phyloP scores from a whole-genome alignment of 2,113 vertebrate genomes.

The Amphiprion ocellaris region DNA sequence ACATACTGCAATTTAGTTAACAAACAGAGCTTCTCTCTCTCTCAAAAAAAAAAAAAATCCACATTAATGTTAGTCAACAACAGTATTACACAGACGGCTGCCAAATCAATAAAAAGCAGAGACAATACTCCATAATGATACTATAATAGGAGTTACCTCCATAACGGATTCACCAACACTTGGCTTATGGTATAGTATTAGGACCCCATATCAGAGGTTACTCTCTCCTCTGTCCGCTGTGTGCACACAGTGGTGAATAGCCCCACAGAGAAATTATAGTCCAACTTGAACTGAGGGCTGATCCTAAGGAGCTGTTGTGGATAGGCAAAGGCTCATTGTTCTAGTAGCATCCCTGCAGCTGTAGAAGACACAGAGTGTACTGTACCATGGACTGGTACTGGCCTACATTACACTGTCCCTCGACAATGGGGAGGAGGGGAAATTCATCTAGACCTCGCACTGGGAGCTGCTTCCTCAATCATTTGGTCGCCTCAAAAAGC shows the following conservation, averaged over 20 bases:
- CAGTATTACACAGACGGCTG: not conserved
- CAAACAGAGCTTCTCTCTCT: not conserved
- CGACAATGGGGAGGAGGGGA: slow-evolving; percentile 60
- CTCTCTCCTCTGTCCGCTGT: slow-evolving; percentile 47
- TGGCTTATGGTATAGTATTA: slow-evolving; percentile 49
- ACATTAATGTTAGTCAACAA: slow-evolving; percentile 14
- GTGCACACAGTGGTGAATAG: slow-evolving; percentile 59
- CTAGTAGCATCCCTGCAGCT: slow-evolving; percentile 68
- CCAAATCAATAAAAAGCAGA: slow-evolving; percentile 32
- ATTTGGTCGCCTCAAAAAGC: slow-evolving; percentile 37
- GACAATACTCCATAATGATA: slow-evolving; percentile 29
- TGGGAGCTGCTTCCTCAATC: slow-evolving; percentile 59
- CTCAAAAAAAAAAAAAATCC: slow-evolving; percentile 1
- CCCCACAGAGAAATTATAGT: slow-evolving; percentile 61
- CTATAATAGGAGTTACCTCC: slow-evolving; percentile 71
- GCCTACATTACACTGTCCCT: slow-evolving; percentile 75
- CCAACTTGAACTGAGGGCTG: slow-evolving; percentile 73
- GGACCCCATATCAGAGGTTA: slow-evolving; percentile 45
- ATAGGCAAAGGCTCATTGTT: slow-evolving; percentile 79
- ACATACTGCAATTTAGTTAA: slow-evolving; percentile 3
- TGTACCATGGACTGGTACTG: slow-evolving; percentile 79
- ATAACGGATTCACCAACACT: slow-evolving; percentile 67
- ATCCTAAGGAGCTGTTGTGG: slow-evolving; percentile 73
- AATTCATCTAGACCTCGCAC: slow-evolving; percentile 54
- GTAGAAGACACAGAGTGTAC: slow-evolving; percentile 74